Percentiles rank a stretch among this genome's conserved stretches.
Conservation (phyloP, 1,140 invertebrate species). For the Drosophila gunungcola region DNA sequence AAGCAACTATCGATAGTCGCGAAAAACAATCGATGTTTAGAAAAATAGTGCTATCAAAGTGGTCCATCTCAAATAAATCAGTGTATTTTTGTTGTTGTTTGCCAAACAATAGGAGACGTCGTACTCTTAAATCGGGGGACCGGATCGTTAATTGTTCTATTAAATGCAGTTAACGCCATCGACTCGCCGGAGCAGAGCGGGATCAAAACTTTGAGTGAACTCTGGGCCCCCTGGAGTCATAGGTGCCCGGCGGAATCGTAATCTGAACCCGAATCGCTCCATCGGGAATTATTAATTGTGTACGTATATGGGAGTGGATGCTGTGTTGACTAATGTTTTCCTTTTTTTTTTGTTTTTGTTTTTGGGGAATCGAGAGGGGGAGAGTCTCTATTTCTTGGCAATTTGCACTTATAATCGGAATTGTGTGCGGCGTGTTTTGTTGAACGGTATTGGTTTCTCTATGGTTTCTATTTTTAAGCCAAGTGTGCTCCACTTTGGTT, state of each 20-base stretch:
- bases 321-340: constrained; percentile 14
- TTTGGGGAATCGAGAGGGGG: too few relatives aligned
- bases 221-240: constrained; percentile 18
- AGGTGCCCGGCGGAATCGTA: constrained; percentile 10
- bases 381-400: constrained; percentile 8
- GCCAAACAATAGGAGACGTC: constrained; percentile 21
- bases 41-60: background rate
- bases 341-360: too few relatives aligned
- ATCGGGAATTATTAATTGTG: constrained; percentile 24
- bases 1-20: background rate
- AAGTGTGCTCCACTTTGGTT: constrained; percentile 34
- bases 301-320: constrained; percentile 21
- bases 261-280: constrained; percentile 17
- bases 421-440: constrained; percentile 4
- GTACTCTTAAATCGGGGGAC: constrained; percentile 1
- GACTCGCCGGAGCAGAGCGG: constrained; percentile 19
- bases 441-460: background rate
- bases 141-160: constrained; percentile 16
- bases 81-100: constrained; percentile 18
- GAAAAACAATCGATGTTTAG: background rate
- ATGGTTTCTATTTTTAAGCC: constrained; percentile 40
- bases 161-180: constrained; percentile 18
- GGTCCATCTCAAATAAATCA: constrained; percentile 2
- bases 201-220: constrained; percentile 9
- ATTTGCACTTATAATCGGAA: constrained; percentile 29